Evolutionary conservation across 2,797 vertebrate species (phyloP).

Genomic region (Picus viridis): DNA sequence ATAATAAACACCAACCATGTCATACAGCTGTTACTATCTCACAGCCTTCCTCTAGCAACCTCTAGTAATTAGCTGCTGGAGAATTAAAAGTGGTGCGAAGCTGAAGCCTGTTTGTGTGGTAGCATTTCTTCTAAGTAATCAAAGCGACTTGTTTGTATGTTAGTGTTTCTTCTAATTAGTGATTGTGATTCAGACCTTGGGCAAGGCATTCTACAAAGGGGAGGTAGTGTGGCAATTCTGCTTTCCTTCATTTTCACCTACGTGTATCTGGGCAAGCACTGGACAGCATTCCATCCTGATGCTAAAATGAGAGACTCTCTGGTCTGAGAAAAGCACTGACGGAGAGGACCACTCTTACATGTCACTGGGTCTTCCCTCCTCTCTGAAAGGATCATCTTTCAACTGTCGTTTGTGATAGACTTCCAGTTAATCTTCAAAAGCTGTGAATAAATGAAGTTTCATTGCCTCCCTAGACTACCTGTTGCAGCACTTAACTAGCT

Average conservation of each 20-base stretch:
- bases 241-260: not conserved
- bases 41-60: not conserved
- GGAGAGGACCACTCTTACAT: not conserved
- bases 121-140: not conserved
- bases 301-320: not conserved
- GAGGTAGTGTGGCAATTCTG: not conserved
- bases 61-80: not conserved
- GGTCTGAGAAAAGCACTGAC: not conserved
- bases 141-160: not conserved
- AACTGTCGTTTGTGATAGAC: not conserved
- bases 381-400: not conserved
- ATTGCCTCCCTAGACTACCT: not conserved
- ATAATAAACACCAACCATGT: fast-evolving
- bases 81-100: not conserved
- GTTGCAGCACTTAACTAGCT: not conserved
- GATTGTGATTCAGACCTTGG: not conserved
- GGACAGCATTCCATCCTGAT: not conserved
- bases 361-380: not conserved
- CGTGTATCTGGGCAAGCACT: not conserved
- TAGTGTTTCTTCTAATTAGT: not conserved
- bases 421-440: not conserved
- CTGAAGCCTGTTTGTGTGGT: not conserved
- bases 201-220: not conserved
- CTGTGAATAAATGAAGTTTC: not conserved
- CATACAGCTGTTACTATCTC: not conserved